Conservation (phyloP, 1,140 invertebrate species). For the Magallana gigas region DNA sequence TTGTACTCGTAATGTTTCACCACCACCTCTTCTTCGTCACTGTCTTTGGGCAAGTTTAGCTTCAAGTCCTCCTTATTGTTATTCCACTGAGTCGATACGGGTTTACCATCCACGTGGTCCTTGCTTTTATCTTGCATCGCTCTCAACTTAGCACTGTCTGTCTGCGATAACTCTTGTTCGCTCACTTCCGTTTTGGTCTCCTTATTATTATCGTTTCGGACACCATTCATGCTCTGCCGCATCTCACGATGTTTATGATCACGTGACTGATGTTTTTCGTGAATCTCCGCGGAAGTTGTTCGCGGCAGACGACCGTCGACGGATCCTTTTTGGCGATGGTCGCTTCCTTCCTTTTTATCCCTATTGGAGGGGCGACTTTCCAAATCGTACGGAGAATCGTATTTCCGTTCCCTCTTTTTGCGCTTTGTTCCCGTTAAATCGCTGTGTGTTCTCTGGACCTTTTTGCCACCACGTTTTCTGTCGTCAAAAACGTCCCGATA, state of each 20-base stretch:
- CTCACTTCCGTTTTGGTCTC: slow-evolving; percentile 48
- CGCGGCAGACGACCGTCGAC: slow-evolving; percentile 23
- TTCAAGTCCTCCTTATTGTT: slow-evolving; percentile 46
- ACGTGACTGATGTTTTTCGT: neutral
- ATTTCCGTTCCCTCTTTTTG: slow-evolving; percentile 38
- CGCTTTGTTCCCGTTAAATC: slow-evolving; percentile 57
- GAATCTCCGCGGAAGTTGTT: slow-evolving; percentile 47
- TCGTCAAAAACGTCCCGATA: slow-evolving; percentile 39
- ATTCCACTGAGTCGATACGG: slow-evolving; percentile 49
- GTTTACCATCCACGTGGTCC: slow-evolving; percentile 43
- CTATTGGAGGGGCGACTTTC: neutral
- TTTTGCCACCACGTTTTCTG: slow-evolving; percentile 36
- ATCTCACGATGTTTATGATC: slow-evolving; percentile 33
- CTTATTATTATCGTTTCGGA: slow-evolving; percentile 31
- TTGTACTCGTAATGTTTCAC: slow-evolving; percentile 53
- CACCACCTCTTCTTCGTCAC: slow-evolving; percentile 52
- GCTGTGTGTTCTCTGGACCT: slow-evolving; percentile 58
- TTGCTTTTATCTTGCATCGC: slow-evolving; percentile 54
- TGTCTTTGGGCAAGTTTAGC: slow-evolving; percentile 53
- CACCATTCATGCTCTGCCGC: slow-evolving; percentile 25
- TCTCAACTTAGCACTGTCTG: slow-evolving; percentile 59
- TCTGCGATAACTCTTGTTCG: slow-evolving; percentile 50
- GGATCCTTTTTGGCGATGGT: neutral
- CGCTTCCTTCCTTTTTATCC: slow-evolving; percentile 8
- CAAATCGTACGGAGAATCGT: slow-evolving; percentile 47